Percentiles rank a stretch among this genome's conserved stretches.
These are phyloP conservation scores for Lutjanus campechanus DNA, from an alignment of 2,797 vertebrate genomes.

Conservation along the genomic window DNA sequence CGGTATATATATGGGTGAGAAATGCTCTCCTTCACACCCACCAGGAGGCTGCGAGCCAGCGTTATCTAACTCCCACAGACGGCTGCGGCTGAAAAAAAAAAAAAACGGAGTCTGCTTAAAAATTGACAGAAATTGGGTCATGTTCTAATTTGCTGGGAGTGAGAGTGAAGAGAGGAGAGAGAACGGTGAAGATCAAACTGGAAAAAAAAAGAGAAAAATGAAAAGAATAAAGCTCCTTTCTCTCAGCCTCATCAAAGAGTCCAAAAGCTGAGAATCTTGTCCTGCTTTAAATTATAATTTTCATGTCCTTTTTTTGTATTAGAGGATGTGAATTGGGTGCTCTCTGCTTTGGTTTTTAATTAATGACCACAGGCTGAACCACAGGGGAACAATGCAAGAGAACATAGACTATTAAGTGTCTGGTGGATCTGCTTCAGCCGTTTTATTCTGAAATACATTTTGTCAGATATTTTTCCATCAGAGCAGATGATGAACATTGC, in stretches of 20 bases:
- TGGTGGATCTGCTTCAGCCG: neutral
- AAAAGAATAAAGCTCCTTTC: slow-evolving; percentile 13
- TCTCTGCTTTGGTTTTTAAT: slow-evolving; percentile 13
- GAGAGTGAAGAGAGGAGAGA: slow-evolving; percentile 33
- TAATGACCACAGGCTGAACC: slow-evolving; percentile 19
- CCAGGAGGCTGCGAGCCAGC: slow-evolving; percentile 36
- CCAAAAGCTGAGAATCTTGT: slow-evolving; percentile 18
- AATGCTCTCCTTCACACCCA: neutral
- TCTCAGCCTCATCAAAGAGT: slow-evolving; percentile 27
- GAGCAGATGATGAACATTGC: neutral
- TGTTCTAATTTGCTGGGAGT: slow-evolving; percentile 41
- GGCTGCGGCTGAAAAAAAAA: neutral
- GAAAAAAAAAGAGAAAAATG: slow-evolving; percentile 11
- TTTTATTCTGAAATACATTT: slow-evolving; percentile 1
- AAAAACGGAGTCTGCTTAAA: slow-evolving; percentile 38
- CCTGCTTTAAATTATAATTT: slow-evolving; percentile 17
- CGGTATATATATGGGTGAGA: neutral
- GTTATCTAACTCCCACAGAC: slow-evolving; percentile 62
- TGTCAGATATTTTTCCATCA: neutral
- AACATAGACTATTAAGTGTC: slow-evolving; percentile 17
- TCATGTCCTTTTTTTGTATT: neutral
- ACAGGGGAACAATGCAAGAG: neutral
- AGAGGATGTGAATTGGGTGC: neutral
- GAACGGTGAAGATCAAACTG: slow-evolving; percentile 25
- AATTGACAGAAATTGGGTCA: slow-evolving; percentile 67